Evolutionary conservation across 2,113 vertebrate species (phyloP), one percentile per base, ranked within the genome.

Genomic region (Corvus moneduloides): DNA sequence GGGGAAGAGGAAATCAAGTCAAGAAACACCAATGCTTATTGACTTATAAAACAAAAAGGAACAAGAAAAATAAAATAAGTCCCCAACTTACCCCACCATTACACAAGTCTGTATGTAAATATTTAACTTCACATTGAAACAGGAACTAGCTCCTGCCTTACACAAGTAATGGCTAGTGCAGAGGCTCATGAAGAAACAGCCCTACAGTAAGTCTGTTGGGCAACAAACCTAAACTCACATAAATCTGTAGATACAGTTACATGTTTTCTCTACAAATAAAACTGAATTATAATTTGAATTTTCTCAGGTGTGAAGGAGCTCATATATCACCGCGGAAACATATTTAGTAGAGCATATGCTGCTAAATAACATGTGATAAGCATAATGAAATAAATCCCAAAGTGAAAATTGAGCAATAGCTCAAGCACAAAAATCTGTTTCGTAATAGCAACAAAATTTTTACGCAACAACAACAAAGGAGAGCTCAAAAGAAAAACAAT

Each of bases 391-490:
- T 78, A 95, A 96, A 89, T 62, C 86, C 90, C 76, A 55, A 92
- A 89, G 76, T n/a, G 32, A 95, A 86, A 96, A 93, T 87, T 95
- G 85, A 92, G 96, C 89, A 97, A 95, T 51, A 71, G 58, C 87
- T 61, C 55, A 68, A 89, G 89, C 77, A 82, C 46, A 82, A 92
- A 88, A 94, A 71, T 16, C 84, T n/a, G 71, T 94, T 96, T 95
- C 43, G 56, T 81, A 96, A 97, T 6, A 91, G 54, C 62, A 84
- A 66, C 61, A 61, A 49, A 8, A 11, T 58, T 94, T 96, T 96
- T 95, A 81, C 41, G 68, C 95, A 96, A 96, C 52, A 80, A 87
- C 61, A 94, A 96, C 95, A 96, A 96, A 96, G 78, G 52, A 74
- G 39, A 94, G 48, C 74, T 73, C 58, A 59, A 71, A 93, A 59